Percentiles rank a stretch among this genome's conserved stretches.
Evolutionary conservation across 2,888 invertebrate genomes (phyloP).

Genomic region (Epicampocera succincta): DNA sequence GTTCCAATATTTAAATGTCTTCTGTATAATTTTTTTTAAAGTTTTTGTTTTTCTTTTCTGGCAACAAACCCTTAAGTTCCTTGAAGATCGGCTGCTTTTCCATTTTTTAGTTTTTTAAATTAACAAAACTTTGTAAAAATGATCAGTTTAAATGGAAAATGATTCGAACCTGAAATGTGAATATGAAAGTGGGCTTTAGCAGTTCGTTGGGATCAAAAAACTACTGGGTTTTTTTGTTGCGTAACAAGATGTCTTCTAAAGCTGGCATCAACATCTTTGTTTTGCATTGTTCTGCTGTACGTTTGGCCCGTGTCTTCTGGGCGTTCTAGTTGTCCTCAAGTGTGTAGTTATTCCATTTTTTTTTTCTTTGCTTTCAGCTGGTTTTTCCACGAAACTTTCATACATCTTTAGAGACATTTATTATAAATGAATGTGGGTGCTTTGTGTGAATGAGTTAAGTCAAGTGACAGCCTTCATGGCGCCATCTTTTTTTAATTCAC

Average conservation of each 20-base stretch:
- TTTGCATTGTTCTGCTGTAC: background rate
- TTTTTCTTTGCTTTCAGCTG: background rate
- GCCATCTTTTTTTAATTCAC: background rate
- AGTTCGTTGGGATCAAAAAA: background rate
- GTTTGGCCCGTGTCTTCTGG: slow-evolving; percentile 25
- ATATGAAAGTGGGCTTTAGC: too few relatives aligned
- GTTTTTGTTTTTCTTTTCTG: slow-evolving; percentile 14
- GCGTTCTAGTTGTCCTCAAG: slow-evolving; percentile 17
- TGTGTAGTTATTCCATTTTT: background rate
- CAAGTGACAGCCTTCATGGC: slow-evolving; percentile 25
- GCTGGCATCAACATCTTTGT: slow-evolving; percentile 13
- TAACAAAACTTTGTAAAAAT: too few relatives aligned
- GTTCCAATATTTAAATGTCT: slow-evolving; percentile 51
- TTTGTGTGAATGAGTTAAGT: slow-evolving; percentile 5
- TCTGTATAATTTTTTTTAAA: background rate
- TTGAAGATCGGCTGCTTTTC: too few relatives aligned
- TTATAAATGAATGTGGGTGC: background rate
- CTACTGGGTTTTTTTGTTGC: background rate
- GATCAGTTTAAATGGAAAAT: too few relatives aligned
- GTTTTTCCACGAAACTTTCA: slow-evolving; percentile 7
- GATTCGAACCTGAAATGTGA: too few relatives aligned
- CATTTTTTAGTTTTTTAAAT: too few relatives aligned
- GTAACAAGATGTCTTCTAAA: slow-evolving; percentile 8
- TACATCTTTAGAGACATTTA: background rate
- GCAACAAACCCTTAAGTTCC: background rate